Base-by-base conservation (phyloP, 1,140 invertebrate genomes). In the Sitodiplosis mosellana region DNA sequence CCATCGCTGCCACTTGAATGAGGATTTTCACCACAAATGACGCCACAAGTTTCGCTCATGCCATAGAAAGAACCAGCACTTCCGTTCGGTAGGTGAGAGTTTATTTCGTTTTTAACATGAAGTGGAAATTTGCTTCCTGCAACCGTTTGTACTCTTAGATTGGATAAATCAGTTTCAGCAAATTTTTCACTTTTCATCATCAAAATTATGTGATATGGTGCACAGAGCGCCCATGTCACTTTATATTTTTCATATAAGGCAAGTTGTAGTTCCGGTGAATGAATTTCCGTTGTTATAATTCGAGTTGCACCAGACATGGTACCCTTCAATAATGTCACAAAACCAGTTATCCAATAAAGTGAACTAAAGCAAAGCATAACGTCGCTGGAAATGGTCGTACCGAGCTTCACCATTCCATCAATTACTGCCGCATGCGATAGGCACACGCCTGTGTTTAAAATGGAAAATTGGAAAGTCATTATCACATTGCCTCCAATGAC, bases 1-100 rank as follows among this genome's bases (percentile, higher is more conserved):
- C 59, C 55, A 0, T 22, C 46, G 6, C 33, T 47, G 1, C 19
- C 20, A 14, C 33, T 33, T 11, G 8, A 37, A 5, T 37, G 3
- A 6, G 11, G 14, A 21, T 10, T 8, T 2, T 47, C 21, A 11
- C 20, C 2, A 7, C 33, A 6, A 36, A 45, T 41, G 33, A 40
- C 1, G 18, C 8, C 10, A 33, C 14, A 33, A 17, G 27, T n/a
- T 40, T 49, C 48, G 21, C 18, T 49, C 48, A 49, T 46, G 33
- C 48, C 48, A 44, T 50, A 50, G 3, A 17, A 17, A 12, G 34
- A 17, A 37, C 19, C 21, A 3, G 46, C 22, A 15, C 33, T 17
- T 2, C 43, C 48, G 40, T 49, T 49, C 15, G 33, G 18, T 5
- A 49, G 4, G 15, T 40, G 21, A 22, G 45, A 20, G 5, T 49